phyloP scores from a whole-genome alignment of 2,113 vertebrate genomes.

The Merops nubicus region DNA sequence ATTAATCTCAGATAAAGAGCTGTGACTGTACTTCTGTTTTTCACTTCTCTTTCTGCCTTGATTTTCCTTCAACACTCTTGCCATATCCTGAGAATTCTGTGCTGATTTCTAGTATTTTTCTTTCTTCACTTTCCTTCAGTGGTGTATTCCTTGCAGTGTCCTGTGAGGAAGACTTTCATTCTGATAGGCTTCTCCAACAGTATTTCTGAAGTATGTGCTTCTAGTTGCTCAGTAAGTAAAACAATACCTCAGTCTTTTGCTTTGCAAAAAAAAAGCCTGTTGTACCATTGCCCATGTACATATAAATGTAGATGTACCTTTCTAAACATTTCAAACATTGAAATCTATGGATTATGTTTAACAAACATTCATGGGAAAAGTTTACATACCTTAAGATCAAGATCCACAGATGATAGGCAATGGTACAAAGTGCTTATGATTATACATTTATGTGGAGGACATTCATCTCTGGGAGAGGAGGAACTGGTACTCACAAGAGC shows the following conservation, averaged over 20 bases:
- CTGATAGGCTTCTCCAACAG: background rate
- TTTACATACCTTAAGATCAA: background rate
- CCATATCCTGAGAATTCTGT: background rate
- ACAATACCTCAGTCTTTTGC: background rate
- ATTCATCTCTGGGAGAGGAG: background rate
- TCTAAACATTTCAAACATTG: background rate
- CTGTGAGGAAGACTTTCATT: background rate
- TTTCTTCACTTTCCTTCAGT: background rate
- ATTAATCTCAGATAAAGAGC: background rate
- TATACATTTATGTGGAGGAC: background rate
- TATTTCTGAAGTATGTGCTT: background rate
- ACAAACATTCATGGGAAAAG: background rate
- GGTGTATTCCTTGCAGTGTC: background rate
- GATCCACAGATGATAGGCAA: background rate
- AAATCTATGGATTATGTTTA: background rate
- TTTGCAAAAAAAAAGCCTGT: background rate
- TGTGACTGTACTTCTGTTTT: background rate
- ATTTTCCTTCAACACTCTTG: background rate
- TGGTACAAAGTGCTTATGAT: background rate
- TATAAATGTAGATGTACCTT: background rate
- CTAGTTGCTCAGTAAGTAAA: background rate
- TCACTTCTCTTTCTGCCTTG: background rate
- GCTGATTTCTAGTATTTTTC: background rate
- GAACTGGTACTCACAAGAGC: background rate
- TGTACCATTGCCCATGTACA: background rate